phyloP scores from a whole-genome alignment of 1,140 invertebrate genomes.

The Trypoxylus dichotomus region DNA sequence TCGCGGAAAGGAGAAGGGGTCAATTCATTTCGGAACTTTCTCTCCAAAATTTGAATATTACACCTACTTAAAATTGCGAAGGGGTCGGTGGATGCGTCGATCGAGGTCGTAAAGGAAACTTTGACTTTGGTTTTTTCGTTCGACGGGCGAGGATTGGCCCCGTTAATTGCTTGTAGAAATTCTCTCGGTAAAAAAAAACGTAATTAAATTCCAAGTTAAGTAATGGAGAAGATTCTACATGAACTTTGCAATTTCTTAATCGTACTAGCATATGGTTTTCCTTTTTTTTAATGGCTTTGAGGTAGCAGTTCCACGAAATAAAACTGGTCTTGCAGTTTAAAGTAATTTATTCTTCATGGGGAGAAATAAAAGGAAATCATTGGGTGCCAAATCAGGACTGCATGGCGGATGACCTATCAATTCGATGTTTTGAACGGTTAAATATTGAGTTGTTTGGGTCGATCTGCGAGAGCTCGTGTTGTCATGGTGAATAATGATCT shows the following conservation, averaged over 20 bases:
- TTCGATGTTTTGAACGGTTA: no score
- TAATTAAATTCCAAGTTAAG: neutral
- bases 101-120: neutral
- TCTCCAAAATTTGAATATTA: constrained; percentile 14
- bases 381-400: no score
- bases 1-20: neutral
- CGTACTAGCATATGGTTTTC: no score
- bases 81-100: neutral
- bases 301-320: no score
- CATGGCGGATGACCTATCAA: no score
- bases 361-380: no score
- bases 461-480: no score
- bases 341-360: no score
- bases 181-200: neutral
- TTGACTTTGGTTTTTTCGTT: neutral
- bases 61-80: constrained; percentile 15
- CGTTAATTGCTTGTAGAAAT: neutral
- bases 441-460: no score
- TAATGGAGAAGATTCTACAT: neutral
- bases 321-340: no score
- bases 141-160: neutral
- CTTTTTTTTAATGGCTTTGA: no score
- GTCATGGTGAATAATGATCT: no score
- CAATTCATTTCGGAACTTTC: constrained; percentile 1
- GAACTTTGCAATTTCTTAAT: neutral